Evolutionary conservation across 1,140 invertebrate genomes (phyloP), one percentile per base, ranked within the genome.

Genomic region (Agrypnia vestita): DNA sequence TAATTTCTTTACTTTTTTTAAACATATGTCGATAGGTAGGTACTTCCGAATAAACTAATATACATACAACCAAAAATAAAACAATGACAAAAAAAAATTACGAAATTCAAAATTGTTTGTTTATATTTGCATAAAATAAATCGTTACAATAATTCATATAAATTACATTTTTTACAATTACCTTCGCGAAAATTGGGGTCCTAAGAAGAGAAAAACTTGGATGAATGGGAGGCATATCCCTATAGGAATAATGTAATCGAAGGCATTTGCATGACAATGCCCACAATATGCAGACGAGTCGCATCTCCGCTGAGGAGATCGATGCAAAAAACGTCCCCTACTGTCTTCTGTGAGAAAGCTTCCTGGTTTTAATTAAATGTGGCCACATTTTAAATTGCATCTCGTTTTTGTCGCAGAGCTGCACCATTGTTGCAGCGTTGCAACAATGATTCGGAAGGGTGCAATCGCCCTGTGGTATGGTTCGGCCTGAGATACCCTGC

Each of bases 301-400:
- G 44, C 67, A 71, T 53, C 67, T 71, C 67, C 19, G 8, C n/a
- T 56, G 6, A n/a, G 44, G 35, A 71, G 13, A 25, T 11, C 17
- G 59, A 19, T 25, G 25, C 11, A 12, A 21, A 21, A 12, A 21
- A 67, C 53, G 10, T 56, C 71, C 55, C 71, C 51, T 74, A 53
- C 71, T 56, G 0, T 17, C 21, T 72, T 53, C 51, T 47, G 53
- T 74, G 71, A 19, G 71, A 74, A 56, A n/a, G 56, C 53, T 74
- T 74, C 71, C 71, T 15, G 53, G 35, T 59, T 59, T 56, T 74
- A 74, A 74, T 74, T 74, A n/a, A 19, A 43, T 44, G 51, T 74
- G 71, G 71, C 51, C 51, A 74, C 71, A 74, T 55, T 44, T 44
- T 74, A 74, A 74, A 56, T 74, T 74, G 71, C 71, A 55, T 8